Evolutionary conservation across 1,140 invertebrate species (phyloP).

Genomic region (Drosophila guanche): DNA sequence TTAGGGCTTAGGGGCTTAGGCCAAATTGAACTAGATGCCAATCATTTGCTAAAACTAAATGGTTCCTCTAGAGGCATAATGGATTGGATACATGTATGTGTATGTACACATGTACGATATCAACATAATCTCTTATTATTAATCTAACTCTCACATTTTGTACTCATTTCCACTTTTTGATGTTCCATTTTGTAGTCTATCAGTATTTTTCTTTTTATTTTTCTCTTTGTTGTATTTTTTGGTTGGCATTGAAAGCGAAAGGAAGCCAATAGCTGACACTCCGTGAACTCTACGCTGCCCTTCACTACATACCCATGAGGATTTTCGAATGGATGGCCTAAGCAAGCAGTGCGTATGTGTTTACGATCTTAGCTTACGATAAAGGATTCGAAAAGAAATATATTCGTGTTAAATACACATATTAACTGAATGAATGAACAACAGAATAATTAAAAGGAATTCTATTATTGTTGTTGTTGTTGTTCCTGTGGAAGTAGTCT

Average conservation of each 20-base stretch:
- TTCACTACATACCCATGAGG: not conserved
- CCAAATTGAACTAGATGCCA: conserved; percentile 19
- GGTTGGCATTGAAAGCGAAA: conserved; percentile 48
- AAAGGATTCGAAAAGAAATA: conserved; percentile 11
- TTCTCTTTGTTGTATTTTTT: conserved; percentile 5
- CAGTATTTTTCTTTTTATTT: conserved; percentile 1
- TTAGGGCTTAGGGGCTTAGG: conserved; percentile 6
- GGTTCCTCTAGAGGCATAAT: conserved; percentile 10
- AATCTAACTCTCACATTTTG: conserved; percentile 46
- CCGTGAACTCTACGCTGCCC: conserved; percentile 37
- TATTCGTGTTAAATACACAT: not conserved
- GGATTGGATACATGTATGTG: conserved; percentile 8
- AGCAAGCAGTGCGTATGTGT: conserved; percentile 9
- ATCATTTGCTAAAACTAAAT: conserved; percentile 27
- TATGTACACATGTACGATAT: conserved; percentile 23
- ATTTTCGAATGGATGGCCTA: conserved; percentile 11
- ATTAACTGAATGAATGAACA: no score
- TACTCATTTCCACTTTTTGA: conserved; percentile 44
- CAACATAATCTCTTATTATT: conserved; percentile 25
- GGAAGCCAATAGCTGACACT: conserved; percentile 26
- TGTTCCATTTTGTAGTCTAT: conserved; percentile 5
- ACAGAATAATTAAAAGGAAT: no score
- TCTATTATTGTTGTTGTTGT: not conserved
- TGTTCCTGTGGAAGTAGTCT: conserved; percentile 35
- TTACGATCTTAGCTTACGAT: conserved; percentile 27